Conservation (phyloP, 2,113 vertebrate species). For the Orientallactaga bullata region DNA sequence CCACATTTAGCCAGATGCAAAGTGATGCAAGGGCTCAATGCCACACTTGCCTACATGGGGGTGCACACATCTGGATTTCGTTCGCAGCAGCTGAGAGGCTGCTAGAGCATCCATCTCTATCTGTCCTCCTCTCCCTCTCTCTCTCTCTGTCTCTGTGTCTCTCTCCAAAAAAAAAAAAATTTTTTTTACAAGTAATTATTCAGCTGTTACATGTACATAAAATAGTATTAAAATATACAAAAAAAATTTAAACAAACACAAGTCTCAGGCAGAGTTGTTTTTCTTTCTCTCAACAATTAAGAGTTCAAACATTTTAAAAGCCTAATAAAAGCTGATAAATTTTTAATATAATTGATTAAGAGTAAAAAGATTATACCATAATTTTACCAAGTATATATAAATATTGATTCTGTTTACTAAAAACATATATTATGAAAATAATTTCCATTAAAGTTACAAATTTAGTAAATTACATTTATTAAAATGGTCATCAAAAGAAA, state of each 20-base stretch:
- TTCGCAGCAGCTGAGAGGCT: too few species aligned
- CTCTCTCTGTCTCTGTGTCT: too few species aligned
- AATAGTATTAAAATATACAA: not conserved
- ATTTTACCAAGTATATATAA: not conserved
- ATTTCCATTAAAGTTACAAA: not conserved
- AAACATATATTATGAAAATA: not conserved
- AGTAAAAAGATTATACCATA: not conserved
- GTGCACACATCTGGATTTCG: too few species aligned
- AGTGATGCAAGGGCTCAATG: too few species aligned
- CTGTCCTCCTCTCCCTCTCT: too few species aligned
- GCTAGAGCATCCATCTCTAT: too few species aligned
- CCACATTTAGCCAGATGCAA: too few species aligned
- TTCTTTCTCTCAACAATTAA: not conserved
- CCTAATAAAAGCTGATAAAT: not conserved
- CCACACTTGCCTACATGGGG: too few species aligned
- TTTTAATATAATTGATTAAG: not conserved
- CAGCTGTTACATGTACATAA: not conserved
- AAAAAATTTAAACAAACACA: not conserved
- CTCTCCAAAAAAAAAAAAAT: too few species aligned
- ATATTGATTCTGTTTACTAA: not conserved
- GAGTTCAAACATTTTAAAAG: not conserved
- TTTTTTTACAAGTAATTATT: not conserved
- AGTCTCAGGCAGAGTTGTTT: too few species aligned
- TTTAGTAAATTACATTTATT: not conserved
- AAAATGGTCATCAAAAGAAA: not conserved